These are phyloP conservation scores for Marmota monax DNA, from an alignment of 2,113 vertebrate species.

Conservation along the genomic window DNA sequence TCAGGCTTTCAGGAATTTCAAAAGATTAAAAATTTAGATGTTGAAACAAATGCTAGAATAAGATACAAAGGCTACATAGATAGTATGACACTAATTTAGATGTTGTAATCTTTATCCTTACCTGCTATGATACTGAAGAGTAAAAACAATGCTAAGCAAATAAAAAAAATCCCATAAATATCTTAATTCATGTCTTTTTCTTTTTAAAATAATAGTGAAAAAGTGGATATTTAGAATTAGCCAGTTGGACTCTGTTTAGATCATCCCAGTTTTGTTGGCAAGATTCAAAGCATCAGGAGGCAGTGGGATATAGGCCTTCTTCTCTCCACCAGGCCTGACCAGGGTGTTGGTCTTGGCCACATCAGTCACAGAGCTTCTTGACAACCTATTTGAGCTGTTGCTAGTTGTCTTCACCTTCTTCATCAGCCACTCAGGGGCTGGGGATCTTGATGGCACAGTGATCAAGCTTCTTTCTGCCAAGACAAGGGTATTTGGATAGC, in stretches of 20 bases:
- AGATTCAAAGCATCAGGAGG: too few relatives aligned
- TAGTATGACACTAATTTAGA: slow-evolving; percentile 29
- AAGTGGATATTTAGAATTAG: too few relatives aligned
- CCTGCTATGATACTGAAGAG: not conserved
- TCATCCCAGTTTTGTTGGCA: too few relatives aligned
- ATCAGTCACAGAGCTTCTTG: too few relatives aligned
- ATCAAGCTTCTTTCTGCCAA: not conserved
- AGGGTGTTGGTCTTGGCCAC: too few relatives aligned
- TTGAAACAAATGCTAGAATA: slow-evolving; percentile 10
- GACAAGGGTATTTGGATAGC: not conserved
- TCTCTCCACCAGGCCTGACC: too few relatives aligned
- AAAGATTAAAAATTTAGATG: not conserved
- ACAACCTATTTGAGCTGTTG: not conserved
- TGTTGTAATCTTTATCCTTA: slow-evolving; percentile 15
- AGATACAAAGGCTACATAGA: not conserved
- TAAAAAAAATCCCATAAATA: slow-evolving; percentile 45
- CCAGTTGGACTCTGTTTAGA: too few relatives aligned
- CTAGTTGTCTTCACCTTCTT: not conserved
- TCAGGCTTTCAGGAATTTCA: slow-evolving; percentile 6
- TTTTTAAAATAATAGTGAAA: too few relatives aligned
- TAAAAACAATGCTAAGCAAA: not conserved
- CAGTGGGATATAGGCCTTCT: too few relatives aligned
- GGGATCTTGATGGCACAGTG: not conserved
- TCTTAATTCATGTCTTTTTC: not conserved
- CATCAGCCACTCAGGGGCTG: not conserved